phyloP scores from a whole-genome alignment of 2,888 invertebrate genomes.

The Ceraclea dissimilis region DNA sequence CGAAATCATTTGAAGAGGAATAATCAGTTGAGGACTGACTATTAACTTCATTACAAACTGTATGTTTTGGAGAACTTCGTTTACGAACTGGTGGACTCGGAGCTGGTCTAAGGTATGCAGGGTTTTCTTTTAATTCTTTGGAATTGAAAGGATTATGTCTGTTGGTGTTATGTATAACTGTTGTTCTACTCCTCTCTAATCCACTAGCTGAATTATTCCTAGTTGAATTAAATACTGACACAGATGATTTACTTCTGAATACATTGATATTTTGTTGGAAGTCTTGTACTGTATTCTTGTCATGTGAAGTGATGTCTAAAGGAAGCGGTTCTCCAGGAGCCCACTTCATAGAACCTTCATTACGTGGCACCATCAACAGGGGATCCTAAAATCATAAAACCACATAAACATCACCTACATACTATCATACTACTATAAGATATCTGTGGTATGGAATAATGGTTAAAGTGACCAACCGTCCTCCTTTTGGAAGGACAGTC shows the following conservation, averaged over 20 bases:
- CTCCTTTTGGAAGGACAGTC: too few species aligned
- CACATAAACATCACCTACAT: background rate
- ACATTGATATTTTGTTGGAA: conserved; percentile 39
- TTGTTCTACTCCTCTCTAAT: conserved; percentile 42
- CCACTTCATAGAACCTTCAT: conserved; percentile 50
- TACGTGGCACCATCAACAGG: conserved; percentile 52
- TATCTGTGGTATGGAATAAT: too few species aligned
- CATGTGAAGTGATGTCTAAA: conserved; percentile 26
- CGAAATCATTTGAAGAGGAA: conserved; percentile 4
- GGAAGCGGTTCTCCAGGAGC: conserved; percentile 44
- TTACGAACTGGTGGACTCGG: conserved; percentile 44
- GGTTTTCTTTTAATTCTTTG: conserved; percentile 36
- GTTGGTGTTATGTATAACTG: conserved; percentile 32
- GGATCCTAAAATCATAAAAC: conserved; percentile 43
- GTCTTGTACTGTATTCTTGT: conserved; percentile 31
- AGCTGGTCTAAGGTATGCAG: conserved; percentile 37
- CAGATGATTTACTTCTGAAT: conserved; percentile 21
- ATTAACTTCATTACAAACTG: background rate
- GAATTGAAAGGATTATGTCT: conserved; percentile 28
- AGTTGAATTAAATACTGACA: background rate
- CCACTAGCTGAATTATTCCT: conserved; percentile 31
- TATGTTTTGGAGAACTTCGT: conserved; percentile 36
- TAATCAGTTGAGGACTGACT: conserved; percentile 8
- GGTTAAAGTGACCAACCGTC: too few species aligned
- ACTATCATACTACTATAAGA: too few species aligned